Conservation (phyloP, 2,113 vertebrate species). For the Aviceda subcristata region DNA sequence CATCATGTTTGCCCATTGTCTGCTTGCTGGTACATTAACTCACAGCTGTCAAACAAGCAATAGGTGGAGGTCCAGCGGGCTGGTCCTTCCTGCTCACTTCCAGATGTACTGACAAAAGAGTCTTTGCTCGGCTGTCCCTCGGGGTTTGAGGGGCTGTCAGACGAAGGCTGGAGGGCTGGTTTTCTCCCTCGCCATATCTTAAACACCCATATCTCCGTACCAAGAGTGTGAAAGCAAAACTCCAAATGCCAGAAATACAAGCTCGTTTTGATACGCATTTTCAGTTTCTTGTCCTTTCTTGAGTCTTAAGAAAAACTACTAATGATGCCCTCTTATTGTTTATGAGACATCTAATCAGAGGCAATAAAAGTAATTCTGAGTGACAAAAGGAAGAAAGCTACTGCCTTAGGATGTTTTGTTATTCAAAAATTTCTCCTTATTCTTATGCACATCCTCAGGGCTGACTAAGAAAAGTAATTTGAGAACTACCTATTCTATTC, state of each 20-base stretch:
- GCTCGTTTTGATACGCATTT: accelerated
- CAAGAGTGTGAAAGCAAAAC: neutral
- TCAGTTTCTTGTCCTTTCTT: neutral
- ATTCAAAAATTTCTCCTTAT: neutral
- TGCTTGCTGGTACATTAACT: neutral
- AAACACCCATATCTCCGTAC: neutral
- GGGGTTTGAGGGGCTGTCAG: neutral
- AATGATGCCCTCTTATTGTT: neutral
- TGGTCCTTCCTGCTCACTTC: constrained; percentile 23
- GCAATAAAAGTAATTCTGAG: neutral
- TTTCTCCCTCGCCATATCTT: neutral
- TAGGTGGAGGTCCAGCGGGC: constrained; percentile 31
- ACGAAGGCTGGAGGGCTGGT: neutral
- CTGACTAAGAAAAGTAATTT: neutral
- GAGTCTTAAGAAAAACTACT: neutral
- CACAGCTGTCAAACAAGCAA: constrained; percentile 31
- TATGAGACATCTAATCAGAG: neutral
- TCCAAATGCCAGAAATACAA: neutral
- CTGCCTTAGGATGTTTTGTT: neutral
- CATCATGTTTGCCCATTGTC: neutral
- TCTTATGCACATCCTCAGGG: neutral
- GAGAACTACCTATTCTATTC: neutral
- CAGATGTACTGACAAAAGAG: constrained; percentile 20
- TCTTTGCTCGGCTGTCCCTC: neutral
- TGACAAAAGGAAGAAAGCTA: neutral